phyloP scores from a whole-genome alignment of 2,113 vertebrate genomes.

The Colistium nudipinnis region DNA sequence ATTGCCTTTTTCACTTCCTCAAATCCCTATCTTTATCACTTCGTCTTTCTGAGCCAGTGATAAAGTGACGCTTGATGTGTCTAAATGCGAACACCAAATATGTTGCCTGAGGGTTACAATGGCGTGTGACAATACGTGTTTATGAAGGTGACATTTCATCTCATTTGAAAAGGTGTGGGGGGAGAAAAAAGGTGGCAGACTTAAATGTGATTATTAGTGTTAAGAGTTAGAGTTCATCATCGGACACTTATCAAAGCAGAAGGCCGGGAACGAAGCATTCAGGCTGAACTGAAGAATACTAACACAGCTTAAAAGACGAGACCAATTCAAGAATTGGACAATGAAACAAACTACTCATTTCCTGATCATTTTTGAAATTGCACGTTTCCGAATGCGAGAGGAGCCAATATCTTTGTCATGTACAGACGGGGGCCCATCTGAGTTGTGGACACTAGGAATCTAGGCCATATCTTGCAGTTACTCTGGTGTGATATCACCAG shows the following conservation, averaged over 20 bases:
- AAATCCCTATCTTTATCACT: neutral
- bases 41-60: constrained; percentile 6
- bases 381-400: neutral
- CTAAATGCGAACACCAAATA: constrained; percentile 19
- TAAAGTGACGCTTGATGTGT: constrained; percentile 23
- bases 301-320: too few relatives aligned
- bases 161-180: constrained; percentile 8
- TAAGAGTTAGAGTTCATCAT: neutral
- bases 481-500: constrained; percentile 18
- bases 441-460: constrained; percentile 9
- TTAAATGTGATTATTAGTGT: constrained; percentile 9
- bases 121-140: constrained; percentile 17
- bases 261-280: neutral
- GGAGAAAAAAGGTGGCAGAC: constrained; percentile 13
- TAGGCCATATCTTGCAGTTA: constrained; percentile 39
- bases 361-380: too few relatives aligned
- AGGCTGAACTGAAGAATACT: neutral
- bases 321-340: too few relatives aligned
- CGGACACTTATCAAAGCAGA: neutral
- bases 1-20: neutral
- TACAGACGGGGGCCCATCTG: neutral
- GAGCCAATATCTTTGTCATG: constrained; percentile 1
- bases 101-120: constrained; percentile 24
- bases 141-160: constrained; percentile 26
- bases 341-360: too few relatives aligned